Evolutionary conservation across 2,888 invertebrate genomes (phyloP), one percentile per base, ranked within the genome.

Genomic region (Bruchidius siliquastri): DNA sequence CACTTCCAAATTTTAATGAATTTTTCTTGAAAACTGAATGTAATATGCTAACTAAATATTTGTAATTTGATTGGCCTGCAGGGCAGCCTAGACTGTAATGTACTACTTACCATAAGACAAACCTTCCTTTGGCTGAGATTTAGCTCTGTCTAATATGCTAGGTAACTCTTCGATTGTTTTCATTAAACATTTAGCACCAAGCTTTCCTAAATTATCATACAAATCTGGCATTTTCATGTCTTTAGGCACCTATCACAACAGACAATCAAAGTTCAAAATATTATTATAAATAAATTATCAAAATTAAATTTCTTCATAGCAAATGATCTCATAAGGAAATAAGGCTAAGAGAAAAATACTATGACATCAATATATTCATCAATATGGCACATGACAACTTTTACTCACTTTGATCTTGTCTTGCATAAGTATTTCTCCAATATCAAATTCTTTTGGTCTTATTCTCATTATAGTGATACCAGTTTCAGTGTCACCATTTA

Each of bases 381-480:
- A n/a, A n/a, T n/a, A n/a, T n/a, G n/a, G n/a, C n/a, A n/a, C n/a
- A n/a, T n/a, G n/a, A n/a, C n/a, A n/a, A n/a, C n/a, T 26, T 26
- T 26, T 26, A 26, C 49, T 49, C 13, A 49, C 49, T 8, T 84
- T 75, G 21, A 92, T 83, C 82, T 87, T 86, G 78, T 86, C 85
- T 84, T 93, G 92, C 20, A 88, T 85, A 79, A 92, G 86, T 81
- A 92, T 90, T 83, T 91, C 90, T 80, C 96, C 96, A 79, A 93
- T 87, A 88, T 96, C 96, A 88, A 96, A 96, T 85, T 90, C 89
- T 81, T 93, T 88, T 49, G 96, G 92, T 84, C 91, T 91, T 77
- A 98, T 94, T 87, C 90, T 92, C 94, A 97, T 97, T 69, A 98
- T 91, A 20, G 96, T 92, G 18, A 98, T 90, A 49, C 97, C 98